phyloP scores from a whole-genome alignment of 2,797 vertebrate species.

The Lepus townsendii region DNA sequence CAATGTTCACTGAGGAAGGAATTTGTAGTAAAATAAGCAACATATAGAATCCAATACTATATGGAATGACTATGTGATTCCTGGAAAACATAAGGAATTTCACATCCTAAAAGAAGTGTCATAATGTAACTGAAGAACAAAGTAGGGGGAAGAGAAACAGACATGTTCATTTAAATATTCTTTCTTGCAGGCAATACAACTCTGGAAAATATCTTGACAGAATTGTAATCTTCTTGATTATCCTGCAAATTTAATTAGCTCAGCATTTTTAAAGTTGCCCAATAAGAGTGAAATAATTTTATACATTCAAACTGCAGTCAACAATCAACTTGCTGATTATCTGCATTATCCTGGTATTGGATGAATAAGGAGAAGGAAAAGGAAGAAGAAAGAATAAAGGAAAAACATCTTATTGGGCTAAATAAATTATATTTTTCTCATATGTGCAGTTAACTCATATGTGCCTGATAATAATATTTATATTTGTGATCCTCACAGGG shows the following conservation, averaged over 20 bases:
- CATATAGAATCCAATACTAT: neutral
- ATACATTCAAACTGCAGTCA: neutral
- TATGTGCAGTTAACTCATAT: neutral
- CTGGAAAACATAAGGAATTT: constrained; percentile 62
- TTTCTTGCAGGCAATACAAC: neutral
- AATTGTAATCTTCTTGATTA: constrained; percentile 36
- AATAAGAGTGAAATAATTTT: constrained; percentile 20
- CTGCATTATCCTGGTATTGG: neutral
- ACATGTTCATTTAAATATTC: neutral
- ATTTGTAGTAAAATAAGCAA: neutral
- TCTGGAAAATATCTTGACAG: constrained; percentile 11
- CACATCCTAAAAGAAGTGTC: constrained; percentile 26
- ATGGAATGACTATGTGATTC: constrained; percentile 9
- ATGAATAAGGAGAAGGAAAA: neutral
- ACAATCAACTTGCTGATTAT: neutral
- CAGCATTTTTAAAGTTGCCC: constrained; percentile 5
- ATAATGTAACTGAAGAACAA: neutral
- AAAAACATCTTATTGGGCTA: neutral
- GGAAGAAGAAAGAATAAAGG: neutral
- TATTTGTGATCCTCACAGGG: neutral
- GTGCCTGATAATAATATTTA: neutral
- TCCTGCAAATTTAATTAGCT: constrained; percentile 47
- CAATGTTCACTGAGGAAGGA: neutral
- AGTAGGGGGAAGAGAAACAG: neutral
- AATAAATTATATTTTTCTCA: neutral